Evolutionary conservation across 37 sponge, comb jelly and placozoan genomes (phyloP), one percentile per base, ranked within the genome.

Genomic region (Ephydatia muelleri): DNA sequence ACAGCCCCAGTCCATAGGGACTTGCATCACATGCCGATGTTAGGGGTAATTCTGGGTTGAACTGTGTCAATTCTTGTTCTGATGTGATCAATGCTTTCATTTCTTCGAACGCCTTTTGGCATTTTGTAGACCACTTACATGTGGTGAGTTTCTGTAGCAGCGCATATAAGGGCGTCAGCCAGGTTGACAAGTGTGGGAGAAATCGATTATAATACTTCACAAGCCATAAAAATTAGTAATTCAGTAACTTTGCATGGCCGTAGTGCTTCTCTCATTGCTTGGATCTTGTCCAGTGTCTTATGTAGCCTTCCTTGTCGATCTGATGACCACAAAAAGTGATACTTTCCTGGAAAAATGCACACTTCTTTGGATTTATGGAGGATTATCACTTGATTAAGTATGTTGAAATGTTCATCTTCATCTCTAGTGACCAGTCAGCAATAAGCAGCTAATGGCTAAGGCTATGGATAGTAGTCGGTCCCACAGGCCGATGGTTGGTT

Each of bases 121-220:
- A 75, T 27, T 38, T 68, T 80, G 75, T 33, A 16, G 22, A 39
- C 87, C 87, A 87, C 16, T 22, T 38, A 76, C 87, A 87, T 66
- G 49, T 73, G 38, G 21, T 34, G 9, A 72, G 11, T 31, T 87
- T 80, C 76, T 74, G 67, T 5, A 87, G 81, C 32, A 87, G 66
- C 26, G 32, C 29, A 49, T 86, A 38, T 2, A 86, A 74, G 19
- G 80, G 86, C 16, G 86, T 74, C 8, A 86, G 67, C 3, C 6
- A 12, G 8, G 36, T 86, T 64, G 80, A 79, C 3, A 86, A 66
- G n/a, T 79, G 2, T 27, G 86, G 80, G 26, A 86, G 65, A 34
- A 86, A 86, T 79, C 72, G 78, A 11, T 66, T 67, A 65, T 80
- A 87, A 67, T 87, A 87, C 21, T 80, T 87, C 25, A 87, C 48